These are phyloP conservation scores for Ophion slaviceki DNA, from an alignment of 2,888 invertebrate genomes.

Conservation along the genomic window DNA sequence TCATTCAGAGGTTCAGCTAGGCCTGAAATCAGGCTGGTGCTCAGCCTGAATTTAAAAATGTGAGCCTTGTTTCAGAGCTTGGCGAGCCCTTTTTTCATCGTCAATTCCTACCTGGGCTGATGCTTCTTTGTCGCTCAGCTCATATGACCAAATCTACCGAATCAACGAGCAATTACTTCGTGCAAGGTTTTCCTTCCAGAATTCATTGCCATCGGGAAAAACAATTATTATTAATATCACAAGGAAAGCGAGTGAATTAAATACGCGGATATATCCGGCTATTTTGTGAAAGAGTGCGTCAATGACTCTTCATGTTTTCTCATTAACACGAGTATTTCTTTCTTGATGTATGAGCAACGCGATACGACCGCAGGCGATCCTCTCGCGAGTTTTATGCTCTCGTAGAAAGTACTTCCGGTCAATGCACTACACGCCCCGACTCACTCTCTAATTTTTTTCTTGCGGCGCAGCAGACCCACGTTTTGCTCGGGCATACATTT, in stretches of 20 bases:
- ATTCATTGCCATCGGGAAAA: no score
- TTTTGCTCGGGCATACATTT: background rate
- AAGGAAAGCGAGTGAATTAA: background rate
- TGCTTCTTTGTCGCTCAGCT: no score
- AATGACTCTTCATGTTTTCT: background rate
- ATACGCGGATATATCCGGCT: background rate
- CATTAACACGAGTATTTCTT: background rate
- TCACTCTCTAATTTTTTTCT: slow-evolving; percentile 25
- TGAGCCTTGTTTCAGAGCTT: no score
- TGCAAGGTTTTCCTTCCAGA: no score
- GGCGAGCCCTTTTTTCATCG: no score
- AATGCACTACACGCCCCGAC: slow-evolving; percentile 42
- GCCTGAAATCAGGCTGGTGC: no score
- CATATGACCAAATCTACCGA: no score
- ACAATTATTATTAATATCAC: background rate
- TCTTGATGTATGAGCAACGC: background rate
- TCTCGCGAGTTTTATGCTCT: slow-evolving; percentile 13
- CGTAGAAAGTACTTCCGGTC: slow-evolving; percentile 64
- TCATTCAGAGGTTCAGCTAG: no score
- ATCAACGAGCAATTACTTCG: no score
- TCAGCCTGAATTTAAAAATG: no score
- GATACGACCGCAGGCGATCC: background rate
- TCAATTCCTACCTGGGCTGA: no score
- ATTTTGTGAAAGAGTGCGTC: background rate
- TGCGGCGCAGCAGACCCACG: background rate